phyloP scores from a whole-genome alignment of 2,888 invertebrate species.

The Drosophila emarginata region DNA sequence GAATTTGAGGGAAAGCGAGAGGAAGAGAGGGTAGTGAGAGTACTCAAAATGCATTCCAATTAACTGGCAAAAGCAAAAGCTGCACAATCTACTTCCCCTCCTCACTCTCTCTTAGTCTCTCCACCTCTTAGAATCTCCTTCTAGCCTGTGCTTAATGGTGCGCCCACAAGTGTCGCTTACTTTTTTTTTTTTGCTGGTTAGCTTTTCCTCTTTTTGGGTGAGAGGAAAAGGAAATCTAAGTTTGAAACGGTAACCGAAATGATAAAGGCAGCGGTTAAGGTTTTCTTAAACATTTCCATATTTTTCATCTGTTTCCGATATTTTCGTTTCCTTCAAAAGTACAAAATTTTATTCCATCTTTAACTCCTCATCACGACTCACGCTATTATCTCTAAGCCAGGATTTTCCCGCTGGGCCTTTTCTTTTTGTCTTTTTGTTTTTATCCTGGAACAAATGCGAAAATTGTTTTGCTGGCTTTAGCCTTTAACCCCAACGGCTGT shows the following conservation, averaged over 20 bases:
- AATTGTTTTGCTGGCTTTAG: conserved; percentile 66
- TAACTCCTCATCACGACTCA: background rate
- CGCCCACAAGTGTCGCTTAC: conserved; percentile 68
- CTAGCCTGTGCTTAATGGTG: conserved; percentile 48
- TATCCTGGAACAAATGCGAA: conserved; percentile 42
- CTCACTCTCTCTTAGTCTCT: background rate
- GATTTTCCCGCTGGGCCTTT: background rate
- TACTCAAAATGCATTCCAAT: conserved; percentile 72
- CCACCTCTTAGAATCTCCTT: no score
- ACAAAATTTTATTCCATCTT: no score
- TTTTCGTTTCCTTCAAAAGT: no score
- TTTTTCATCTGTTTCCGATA: no score
- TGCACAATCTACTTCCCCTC: conserved; percentile 15
- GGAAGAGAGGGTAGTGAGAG: conserved; percentile 1
- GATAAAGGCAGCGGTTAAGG: background rate
- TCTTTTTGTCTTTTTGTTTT: conserved; percentile 5
- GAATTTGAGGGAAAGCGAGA: background rate
- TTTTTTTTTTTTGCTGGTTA: conserved; percentile 41
- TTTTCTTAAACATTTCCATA: background rate
- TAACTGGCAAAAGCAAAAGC: conserved; percentile 47
- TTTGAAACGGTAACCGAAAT: background rate
- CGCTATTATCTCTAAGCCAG: background rate
- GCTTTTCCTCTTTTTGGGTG: conserved; percentile 21
- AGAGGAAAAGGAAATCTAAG: background rate
- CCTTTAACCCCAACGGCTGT: conserved; percentile 47